Conservation (phyloP, 2,797 vertebrate genomes). For the Manis crassicaudata region DNA sequence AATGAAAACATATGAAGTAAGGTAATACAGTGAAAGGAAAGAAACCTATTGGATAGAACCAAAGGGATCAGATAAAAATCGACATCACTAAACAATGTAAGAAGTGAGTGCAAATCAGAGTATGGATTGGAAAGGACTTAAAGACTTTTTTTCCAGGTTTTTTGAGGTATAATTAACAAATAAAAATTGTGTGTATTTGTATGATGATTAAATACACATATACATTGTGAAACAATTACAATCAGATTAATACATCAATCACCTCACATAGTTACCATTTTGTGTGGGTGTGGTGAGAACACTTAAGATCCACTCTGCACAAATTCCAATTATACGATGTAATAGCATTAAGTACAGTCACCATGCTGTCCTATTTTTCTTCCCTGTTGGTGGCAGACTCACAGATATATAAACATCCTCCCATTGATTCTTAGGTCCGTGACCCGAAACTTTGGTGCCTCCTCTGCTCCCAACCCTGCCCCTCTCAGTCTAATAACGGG, state of each 20-base stretch:
- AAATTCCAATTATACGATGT: neutral
- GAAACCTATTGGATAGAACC: neutral
- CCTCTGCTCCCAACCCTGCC: neutral
- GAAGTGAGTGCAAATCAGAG: neutral
- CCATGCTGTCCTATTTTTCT: neutral
- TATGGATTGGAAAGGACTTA: neutral
- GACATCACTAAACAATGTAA: neutral
- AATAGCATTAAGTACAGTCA: neutral
- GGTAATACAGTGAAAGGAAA: neutral
- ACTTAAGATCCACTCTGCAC: neutral
- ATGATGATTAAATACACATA: neutral
- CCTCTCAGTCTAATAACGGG: neutral
- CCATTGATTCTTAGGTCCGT: neutral
- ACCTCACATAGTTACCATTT: neutral
- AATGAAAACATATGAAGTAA: neutral
- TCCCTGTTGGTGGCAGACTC: neutral
- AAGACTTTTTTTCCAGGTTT: neutral
- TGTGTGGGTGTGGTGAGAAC: neutral
- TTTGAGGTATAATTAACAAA: neutral
- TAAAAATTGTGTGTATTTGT: neutral
- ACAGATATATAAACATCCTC: neutral
- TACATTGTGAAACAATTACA: neutral
- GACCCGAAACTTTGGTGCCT: neutral
- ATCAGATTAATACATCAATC: neutral
- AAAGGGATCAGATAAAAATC: neutral